A percentile compares a stretch with the other conserved stretches of the same genome.
Evolutionary conservation across 1,140 invertebrate genomes (phyloP).

Genomic region (Polypedilum pembai): DNA sequence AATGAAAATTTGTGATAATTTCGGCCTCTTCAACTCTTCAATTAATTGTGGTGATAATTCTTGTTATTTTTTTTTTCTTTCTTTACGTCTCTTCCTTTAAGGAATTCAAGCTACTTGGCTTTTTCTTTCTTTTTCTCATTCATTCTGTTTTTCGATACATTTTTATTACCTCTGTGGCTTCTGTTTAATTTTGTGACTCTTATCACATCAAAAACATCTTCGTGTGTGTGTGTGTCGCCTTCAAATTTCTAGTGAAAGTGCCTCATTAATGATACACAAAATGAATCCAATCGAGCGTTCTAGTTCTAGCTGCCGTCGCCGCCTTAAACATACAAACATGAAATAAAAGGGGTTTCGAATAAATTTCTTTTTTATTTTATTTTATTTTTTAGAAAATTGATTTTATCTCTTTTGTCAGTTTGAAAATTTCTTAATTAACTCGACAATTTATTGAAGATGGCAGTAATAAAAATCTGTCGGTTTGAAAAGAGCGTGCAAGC

Average conservation of each 20-base stretch:
- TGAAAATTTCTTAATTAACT: slow-evolving; percentile 19
- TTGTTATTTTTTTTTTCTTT: not conserved
- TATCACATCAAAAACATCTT: not conserved
- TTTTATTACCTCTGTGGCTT: slow-evolving; percentile 12
- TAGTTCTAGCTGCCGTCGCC: not conserved
- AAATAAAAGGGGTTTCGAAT: slow-evolving; percentile 8
- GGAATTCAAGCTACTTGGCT: not conserved
- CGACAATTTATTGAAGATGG: slow-evolving; percentile 5
- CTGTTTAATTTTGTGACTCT: not conserved
- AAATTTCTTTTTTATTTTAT: not conserved
- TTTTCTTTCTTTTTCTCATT: not conserved
- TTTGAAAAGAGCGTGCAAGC: slow-evolving; percentile 1
- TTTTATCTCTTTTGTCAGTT: slow-evolving; percentile 15
- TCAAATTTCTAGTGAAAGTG: slow-evolving; percentile 17
- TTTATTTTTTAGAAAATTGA: not conserved
- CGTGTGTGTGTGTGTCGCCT: not conserved
- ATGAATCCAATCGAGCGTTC: slow-evolving; percentile 9
- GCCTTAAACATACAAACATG: not conserved
- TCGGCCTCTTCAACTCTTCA: slow-evolving; percentile 10
- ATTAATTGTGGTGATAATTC: slow-evolving; percentile 18
- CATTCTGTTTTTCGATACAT: not conserved
- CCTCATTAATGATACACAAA: not conserved
- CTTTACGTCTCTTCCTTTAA: not conserved
- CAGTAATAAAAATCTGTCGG: slow-evolving; percentile 6
- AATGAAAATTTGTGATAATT: slow-evolving; percentile 19